These are phyloP conservation scores for Thumatha senex DNA, from an alignment of 2,888 invertebrate genomes.

Conservation along the genomic window DNA sequence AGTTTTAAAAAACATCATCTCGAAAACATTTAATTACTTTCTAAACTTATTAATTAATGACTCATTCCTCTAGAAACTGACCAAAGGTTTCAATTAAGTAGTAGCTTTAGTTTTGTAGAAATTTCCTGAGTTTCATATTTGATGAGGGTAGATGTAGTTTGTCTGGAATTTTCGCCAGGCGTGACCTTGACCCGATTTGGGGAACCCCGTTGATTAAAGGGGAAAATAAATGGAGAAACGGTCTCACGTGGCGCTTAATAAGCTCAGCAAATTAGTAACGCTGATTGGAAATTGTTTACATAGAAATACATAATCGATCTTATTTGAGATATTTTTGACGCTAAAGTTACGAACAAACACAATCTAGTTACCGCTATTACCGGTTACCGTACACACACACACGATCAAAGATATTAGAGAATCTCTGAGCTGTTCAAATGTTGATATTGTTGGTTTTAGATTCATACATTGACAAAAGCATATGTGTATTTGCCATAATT, in stretches of 20 bases:
- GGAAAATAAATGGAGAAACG: conserved; percentile 29
- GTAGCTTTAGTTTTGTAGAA: conserved; percentile 19
- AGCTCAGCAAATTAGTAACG: not conserved
- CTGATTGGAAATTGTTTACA: conserved; percentile 3
- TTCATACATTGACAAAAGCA: too few species aligned
- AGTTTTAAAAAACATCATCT: not conserved
- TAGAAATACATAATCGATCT: not conserved
- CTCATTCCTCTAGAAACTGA: conserved; percentile 12
- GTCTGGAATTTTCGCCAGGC: conserved; percentile 2
- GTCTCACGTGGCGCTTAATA: conserved; percentile 8
- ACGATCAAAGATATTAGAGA: too few species aligned
- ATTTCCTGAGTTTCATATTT: conserved; percentile 34
- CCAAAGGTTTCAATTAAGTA: conserved; percentile 21
- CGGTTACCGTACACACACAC: too few species aligned
- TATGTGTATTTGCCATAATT: too few species aligned
- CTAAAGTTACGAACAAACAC: too few species aligned
- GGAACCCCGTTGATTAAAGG: conserved; percentile 22
- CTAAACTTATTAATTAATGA: conserved; percentile 18
- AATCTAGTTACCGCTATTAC: too few species aligned
- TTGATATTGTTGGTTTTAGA: too few species aligned
- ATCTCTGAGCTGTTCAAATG: too few species aligned
- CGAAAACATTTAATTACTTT: conserved; percentile 19
- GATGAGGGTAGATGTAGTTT: conserved; percentile 28
- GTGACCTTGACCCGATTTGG: conserved; percentile 15
- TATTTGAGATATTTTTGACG: not conserved